Evolutionary conservation across 1,140 invertebrate genomes (phyloP).

Genomic region (Zeugodacus cucurbitae): DNA sequence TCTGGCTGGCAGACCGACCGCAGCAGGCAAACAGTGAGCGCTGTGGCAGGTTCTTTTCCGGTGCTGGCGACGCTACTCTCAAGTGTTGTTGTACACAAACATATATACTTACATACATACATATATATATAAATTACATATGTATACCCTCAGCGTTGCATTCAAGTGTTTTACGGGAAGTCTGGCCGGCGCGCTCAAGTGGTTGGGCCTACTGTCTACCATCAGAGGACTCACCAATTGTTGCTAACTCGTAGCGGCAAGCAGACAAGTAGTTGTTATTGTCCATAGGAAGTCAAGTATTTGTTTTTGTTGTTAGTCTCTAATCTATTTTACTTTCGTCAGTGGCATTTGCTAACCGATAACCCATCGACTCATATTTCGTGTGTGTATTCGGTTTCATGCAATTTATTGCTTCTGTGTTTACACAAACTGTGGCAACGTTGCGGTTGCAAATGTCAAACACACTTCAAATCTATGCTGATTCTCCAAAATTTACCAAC

Average conservation of each 20-base stretch:
- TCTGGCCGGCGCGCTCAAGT: not conserved
- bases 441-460: not conserved
- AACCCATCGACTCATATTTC: not conserved
- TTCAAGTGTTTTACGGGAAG: not conserved
- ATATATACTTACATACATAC: not conserved
- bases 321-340: not conserved
- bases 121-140: not conserved
- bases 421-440: constrained; percentile 1
- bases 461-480: not conserved
- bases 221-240: not conserved
- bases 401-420: not conserved
- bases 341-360: not conserved
- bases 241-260: not conserved
- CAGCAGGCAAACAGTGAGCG: not conserved
- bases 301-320: too few relatives aligned
- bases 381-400: not conserved
- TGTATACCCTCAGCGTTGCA: not conserved
- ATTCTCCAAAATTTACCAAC: not conserved
- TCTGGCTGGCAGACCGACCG: too few relatives aligned
- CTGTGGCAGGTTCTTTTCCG: constrained; percentile 23
- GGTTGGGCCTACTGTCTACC: not conserved
- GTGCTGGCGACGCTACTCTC: not conserved
- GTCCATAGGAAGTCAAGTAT: not conserved
- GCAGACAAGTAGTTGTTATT: not conserved
- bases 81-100: not conserved